Evolutionary conservation across 2,113 vertebrate genomes (phyloP).

Genomic region (Corythornis cristatus): DNA sequence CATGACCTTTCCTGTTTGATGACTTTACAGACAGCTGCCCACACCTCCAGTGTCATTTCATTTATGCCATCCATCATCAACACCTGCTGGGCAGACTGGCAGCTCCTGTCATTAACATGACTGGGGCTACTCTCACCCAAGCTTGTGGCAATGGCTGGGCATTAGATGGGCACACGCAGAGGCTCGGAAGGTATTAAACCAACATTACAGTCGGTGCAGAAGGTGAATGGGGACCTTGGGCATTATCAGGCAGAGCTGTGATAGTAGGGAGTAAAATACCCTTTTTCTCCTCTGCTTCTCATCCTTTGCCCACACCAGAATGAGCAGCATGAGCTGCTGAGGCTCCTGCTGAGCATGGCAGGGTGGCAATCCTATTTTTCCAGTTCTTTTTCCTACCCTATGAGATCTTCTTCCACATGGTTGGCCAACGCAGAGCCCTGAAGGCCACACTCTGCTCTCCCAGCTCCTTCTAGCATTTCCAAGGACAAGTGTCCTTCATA

Average conservation of each 20-base stretch:
- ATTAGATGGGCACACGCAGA: background rate
- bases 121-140: background rate
- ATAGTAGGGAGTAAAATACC: rapidly evolving
- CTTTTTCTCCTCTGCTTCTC: background rate
- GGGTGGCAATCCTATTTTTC: background rate
- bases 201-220: background rate
- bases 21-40: constrained; percentile 35
- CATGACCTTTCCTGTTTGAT: constrained; percentile 18
- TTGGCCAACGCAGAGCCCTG: background rate
- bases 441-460: background rate
- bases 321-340: background rate
- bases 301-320: background rate
- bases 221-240: rapidly evolving
- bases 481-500: rapidly evolving
- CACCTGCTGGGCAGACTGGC: background rate
- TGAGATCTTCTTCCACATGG: background rate
- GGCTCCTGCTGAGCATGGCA: background rate
- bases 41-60: background rate
- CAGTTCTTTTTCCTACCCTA: background rate
- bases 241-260: rapidly evolving
- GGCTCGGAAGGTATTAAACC: rapidly evolving
- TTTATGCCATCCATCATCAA: constrained; percentile 16
- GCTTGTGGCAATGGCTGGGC: background rate
- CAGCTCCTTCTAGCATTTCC: background rate
- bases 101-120: rapidly evolving